Evolutionary conservation across 2,888 invertebrate genomes (phyloP).

Genomic region (Toxonevra muliebris): DNA sequence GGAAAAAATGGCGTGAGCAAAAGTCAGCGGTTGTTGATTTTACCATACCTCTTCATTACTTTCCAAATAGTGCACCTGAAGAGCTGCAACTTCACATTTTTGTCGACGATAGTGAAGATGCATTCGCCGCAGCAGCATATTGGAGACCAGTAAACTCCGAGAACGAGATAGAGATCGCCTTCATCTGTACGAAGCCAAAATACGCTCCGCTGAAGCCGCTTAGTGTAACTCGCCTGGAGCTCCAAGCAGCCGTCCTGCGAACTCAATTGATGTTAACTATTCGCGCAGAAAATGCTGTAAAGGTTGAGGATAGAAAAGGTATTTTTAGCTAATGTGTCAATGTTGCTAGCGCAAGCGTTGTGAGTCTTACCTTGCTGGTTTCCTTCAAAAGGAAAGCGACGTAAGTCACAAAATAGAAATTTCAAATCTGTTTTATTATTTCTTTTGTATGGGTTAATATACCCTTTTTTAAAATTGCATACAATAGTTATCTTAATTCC

Average conservation of each 20-base stretch:
- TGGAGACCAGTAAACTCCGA: slow-evolving; percentile 14
- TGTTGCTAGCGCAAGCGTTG: slow-evolving; percentile 5
- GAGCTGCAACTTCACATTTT: slow-evolving; percentile 27
- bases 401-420: no score
- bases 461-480: no score
- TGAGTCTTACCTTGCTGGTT: no score
- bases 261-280: slow-evolving; percentile 16
- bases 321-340: no score
- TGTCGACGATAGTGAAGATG: slow-evolving; percentile 28
- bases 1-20: slow-evolving; percentile 25
- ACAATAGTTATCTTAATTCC: no score
- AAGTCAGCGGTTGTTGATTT: not conserved
- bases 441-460: no score
- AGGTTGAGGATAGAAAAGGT: no score
- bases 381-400: slow-evolving; percentile 23
- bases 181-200: slow-evolving; percentile 28
- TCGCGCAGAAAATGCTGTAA: slow-evolving; percentile 6
- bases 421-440: no score
- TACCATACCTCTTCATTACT: slow-evolving; percentile 23
- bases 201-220: slow-evolving; percentile 25
- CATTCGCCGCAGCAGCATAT: slow-evolving; percentile 26
- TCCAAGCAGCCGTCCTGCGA: slow-evolving; percentile 27
- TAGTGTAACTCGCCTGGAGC: slow-evolving; percentile 19
- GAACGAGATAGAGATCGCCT: slow-evolving; percentile 8
- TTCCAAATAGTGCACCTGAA: not conserved